Conservation (phyloP, 2,888 invertebrate genomes). For the Rotaria macrura region DNA sequence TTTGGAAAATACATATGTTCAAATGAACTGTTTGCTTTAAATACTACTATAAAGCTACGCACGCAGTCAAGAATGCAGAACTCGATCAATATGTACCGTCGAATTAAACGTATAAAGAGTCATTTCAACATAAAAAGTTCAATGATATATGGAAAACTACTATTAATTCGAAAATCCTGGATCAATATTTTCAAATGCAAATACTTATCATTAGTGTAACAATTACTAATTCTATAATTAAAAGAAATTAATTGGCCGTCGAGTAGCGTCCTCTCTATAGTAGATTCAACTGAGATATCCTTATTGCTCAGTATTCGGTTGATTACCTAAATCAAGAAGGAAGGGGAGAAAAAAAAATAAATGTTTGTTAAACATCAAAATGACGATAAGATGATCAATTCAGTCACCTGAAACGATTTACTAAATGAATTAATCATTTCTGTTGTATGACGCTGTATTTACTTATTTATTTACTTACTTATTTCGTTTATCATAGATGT, state of each 20-base stretch:
- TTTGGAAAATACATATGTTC: too few relatives aligned
- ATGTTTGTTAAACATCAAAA: background rate
- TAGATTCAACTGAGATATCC: background rate
- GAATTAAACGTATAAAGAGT: too few relatives aligned
- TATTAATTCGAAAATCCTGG: too few relatives aligned
- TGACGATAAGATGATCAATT: background rate
- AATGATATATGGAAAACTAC: too few relatives aligned
- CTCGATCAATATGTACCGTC: too few relatives aligned
- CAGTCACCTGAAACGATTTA: background rate
- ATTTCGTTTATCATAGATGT: background rate
- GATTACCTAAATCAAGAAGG: background rate
- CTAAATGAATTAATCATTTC: background rate
- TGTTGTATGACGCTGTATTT: background rate
- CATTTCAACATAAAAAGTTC: too few relatives aligned
- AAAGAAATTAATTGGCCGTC: background rate
- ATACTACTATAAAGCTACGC: too few relatives aligned
- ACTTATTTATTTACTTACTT: too few relatives aligned
- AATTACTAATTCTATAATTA: background rate
- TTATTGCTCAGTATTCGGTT: background rate
- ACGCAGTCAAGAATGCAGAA: too few relatives aligned
- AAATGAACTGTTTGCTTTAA: too few relatives aligned
- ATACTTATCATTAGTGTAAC: too few relatives aligned
- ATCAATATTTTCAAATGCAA: too few relatives aligned
- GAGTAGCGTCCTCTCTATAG: background rate
- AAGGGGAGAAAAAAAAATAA: background rate